phyloP scores from a whole-genome alignment of 1,140 invertebrate species.

The Scylla paramamosain region DNA sequence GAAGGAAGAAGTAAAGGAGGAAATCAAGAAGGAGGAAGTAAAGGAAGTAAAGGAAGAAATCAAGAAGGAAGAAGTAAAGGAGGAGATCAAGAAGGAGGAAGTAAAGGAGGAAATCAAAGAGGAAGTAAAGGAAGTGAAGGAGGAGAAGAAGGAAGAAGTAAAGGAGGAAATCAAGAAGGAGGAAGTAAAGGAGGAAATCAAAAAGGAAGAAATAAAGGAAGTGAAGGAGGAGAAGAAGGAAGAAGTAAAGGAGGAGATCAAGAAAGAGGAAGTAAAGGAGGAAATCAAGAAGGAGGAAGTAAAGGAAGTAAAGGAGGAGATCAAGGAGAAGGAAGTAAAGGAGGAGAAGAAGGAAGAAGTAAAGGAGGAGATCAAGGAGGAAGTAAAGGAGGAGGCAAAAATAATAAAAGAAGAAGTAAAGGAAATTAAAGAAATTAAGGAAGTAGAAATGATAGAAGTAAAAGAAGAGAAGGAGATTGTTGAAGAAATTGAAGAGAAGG shows the following conservation, averaged over 20 bases:
- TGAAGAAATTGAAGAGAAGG: conserved; percentile 77
- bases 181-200: not conserved
- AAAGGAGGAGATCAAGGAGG: not conserved
- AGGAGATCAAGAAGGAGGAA: conserved; percentile 27
- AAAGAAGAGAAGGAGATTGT: conserved; percentile 57
- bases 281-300: conserved; percentile 21
- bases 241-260: conserved; percentile 1
- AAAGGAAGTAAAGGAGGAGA: not conserved
- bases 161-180: no score
- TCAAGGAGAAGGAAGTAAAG: not conserved
- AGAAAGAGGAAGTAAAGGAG: not conserved
- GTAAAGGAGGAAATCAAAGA: not conserved
- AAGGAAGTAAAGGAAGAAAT: not conserved
- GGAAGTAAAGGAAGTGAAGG: not conserved
- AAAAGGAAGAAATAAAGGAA: conserved; percentile 26
- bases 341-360: not conserved
- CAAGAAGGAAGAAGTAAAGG: conserved; percentile 25
- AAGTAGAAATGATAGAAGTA: not conserved
- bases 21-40: no score
- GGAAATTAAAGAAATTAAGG: not conserved
- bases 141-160: not conserved
- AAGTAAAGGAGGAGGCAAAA: not conserved
- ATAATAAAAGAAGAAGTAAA: not conserved
- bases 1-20: not conserved
- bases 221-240: not conserved